phyloP scores from a whole-genome alignment of 2,797 vertebrate species.

The Galago senegalensis region DNA sequence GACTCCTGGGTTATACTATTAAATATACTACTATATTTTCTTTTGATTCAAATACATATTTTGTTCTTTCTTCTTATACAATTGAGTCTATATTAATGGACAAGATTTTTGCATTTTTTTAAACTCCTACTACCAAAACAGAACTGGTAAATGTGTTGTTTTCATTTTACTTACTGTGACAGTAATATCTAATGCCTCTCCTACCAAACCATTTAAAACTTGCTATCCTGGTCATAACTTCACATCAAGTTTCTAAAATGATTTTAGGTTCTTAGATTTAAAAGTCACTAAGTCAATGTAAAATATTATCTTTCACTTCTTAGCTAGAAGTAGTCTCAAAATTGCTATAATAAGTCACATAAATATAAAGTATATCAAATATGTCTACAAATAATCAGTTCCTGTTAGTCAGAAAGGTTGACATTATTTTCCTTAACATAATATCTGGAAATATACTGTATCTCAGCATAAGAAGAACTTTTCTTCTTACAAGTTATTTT shows the following conservation, averaged over 20 bases:
- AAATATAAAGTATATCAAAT: constrained; percentile 57
- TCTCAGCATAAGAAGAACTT: constrained; percentile 37
- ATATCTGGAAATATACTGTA: constrained; percentile 44
- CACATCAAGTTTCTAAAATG: constrained; percentile 29
- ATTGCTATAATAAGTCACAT: constrained; percentile 36
- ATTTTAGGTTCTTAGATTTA: constrained; percentile 48
- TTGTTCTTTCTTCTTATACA: neutral
- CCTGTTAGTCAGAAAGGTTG: constrained; percentile 50
- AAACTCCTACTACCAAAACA: neutral
- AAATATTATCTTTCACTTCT: constrained; percentile 49
- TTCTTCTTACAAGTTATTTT: neutral
- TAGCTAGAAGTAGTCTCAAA: constrained; percentile 27
- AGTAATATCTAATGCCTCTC: constrained; percentile 9
- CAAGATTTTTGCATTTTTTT: neutral
- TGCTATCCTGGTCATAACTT: neutral
- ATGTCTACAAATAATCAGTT: constrained; percentile 36
- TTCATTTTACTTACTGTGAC: constrained; percentile 53
- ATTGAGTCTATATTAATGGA: neutral
- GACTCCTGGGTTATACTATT: neutral
- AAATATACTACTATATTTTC: neutral
- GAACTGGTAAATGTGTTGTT: neutral
- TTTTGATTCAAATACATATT: neutral
- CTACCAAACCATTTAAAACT: constrained; percentile 36
- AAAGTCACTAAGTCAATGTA: constrained; percentile 41
- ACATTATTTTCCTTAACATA: constrained; percentile 63